Percentiles rank a stretch among this genome's conserved stretches.
phyloP scores from a whole-genome alignment of 2,888 invertebrate species.

The Plusia festucae region DNA sequence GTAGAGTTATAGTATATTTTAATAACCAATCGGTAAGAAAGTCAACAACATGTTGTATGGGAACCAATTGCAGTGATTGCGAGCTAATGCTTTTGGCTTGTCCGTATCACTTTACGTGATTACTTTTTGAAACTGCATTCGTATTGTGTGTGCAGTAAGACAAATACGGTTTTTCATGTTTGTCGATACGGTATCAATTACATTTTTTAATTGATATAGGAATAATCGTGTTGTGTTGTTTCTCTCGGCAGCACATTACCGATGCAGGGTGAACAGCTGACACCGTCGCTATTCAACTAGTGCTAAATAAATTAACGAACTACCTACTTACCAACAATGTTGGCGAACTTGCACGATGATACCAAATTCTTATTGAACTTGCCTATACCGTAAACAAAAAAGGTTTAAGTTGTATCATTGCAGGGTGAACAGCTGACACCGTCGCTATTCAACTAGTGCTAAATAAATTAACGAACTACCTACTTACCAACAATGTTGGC shows the following conservation, averaged over 20 bases:
- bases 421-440: background rate
- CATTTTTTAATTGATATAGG: too few species aligned
- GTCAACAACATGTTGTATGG: background rate
- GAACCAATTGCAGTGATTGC: background rate
- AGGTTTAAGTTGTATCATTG: background rate
- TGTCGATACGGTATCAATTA: too few species aligned
- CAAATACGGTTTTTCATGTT: too few species aligned
- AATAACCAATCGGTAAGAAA: too few species aligned
- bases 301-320: background rate
- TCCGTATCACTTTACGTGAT: background rate
- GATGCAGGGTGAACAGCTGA: background rate
- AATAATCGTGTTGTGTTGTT: background rate
- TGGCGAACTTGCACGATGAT: background rate
- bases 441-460: background rate
- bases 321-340: background rate
- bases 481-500: background rate
- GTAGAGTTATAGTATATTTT: too few species aligned
- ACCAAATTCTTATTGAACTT: background rate
- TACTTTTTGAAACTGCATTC: too few species aligned
- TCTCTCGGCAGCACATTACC: slow-evolving; percentile 4
- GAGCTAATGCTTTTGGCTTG: background rate
- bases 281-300: background rate
- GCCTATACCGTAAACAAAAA: background rate
- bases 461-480: background rate
- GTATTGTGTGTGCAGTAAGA: too few species aligned